Evolutionary conservation across 2,113 vertebrate species (phyloP), one percentile per base, ranked within the genome.

Genomic region (Dendropsophus ebraccatus): DNA sequence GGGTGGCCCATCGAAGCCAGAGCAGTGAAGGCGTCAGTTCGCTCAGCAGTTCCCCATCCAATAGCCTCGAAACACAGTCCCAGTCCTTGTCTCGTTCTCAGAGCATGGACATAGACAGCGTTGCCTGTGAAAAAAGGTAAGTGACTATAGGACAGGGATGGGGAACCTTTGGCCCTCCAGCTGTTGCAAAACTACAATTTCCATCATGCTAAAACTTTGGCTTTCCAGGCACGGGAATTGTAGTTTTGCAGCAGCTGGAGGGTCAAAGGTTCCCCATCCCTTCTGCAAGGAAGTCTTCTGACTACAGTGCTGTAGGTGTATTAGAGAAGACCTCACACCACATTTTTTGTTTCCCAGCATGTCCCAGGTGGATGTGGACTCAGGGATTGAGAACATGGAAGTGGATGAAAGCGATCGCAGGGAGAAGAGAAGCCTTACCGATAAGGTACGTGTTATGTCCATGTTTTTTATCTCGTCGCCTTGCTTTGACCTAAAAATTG

Each of bases 281-380:
- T n/a, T n/a, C n/a, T n/a, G n/a, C n/a, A n/a, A n/a, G n/a, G n/a
- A n/a, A n/a, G n/a, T n/a, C n/a, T n/a, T n/a, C n/a, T n/a, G n/a
- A n/a, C n/a, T n/a, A n/a, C n/a, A n/a, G n/a, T n/a, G n/a, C n/a
- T n/a, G n/a, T n/a, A n/a, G n/a, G n/a, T n/a, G n/a, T n/a, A n/a
- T n/a, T n/a, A n/a, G n/a, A n/a, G n/a, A n/a, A n/a, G n/a, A n/a
- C n/a, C n/a, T n/a, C n/a, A n/a, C n/a, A 25, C 65, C 4, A 5
- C 23, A 23, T 28, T 2, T 30, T 17, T 37, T 89, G 11, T 77
- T 0, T 90, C 8, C 6, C 91, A 99, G 98, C 89, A 97, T 99
- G 96, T 99, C 98, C 93, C 98, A 99, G 95, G 98, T 99, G 91
- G 98, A 99, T 91, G 98, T 99, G 92, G 98, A 99, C 96, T 99